Evolutionary conservation across 2,113 vertebrate genomes (phyloP), one percentile per base, ranked within the genome.

Genomic region (Balaeniceps rex): DNA sequence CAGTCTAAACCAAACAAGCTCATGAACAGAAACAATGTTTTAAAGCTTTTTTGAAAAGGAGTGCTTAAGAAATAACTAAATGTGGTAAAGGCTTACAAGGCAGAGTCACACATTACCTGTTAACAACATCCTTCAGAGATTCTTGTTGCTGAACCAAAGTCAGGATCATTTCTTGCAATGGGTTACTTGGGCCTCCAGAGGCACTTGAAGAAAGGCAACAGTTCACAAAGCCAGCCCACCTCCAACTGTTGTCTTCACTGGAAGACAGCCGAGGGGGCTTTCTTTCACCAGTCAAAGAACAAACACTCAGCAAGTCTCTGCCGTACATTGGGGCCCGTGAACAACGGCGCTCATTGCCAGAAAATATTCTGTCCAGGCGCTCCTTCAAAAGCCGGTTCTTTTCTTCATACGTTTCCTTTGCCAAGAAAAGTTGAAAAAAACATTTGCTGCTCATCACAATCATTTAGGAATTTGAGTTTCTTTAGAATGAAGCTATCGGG

Each of bases 301-400:
- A 99, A 4, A 97, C 52, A 11, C 98, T 97, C 57, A 99, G 85
- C 81, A 99, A 94, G 82, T 99, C 99, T 28, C 97, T 93, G 51
- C 99, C 99, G 5, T 99, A 99, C 68, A 99, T 1, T 0, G 99
- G 99, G 4, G 98, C 95, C 40, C 98, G 98, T 6, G 97, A 96
- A 76, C 99, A 99, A 57, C 99, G 99, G 2, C 98, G 98, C 76
- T 99, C 99, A 3, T 99, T 99, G 63, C 98, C 98, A 4, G 71
- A 64, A 58, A 99, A 99, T 47, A 99, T 97, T 24, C 98, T 97
- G 77, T 98, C 97, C 88, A 99, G 97, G 4, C 99, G 99, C 83
- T 99, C 99, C 94, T 98, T 99, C 66, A 98, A 52, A 72, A 99
- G 98, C 18, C 98, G 98, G 63, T 87, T 98, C 97, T 99, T 99